Base-by-base conservation (phyloP, 2,797 vertebrate species). In the Vultur gryphus region DNA sequence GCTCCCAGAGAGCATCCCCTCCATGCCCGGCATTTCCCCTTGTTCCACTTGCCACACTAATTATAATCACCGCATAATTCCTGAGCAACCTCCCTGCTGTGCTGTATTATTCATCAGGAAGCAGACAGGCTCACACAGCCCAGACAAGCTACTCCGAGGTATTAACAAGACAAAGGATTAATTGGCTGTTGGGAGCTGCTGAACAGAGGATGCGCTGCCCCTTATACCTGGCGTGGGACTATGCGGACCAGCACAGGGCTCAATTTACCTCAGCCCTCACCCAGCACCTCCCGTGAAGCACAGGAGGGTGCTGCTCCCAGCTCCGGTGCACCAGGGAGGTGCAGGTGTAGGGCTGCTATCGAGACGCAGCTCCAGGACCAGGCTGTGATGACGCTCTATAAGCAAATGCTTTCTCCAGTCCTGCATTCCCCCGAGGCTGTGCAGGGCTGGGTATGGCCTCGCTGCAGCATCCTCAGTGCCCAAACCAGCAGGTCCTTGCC, bases 311-410 rank as follows among this genome's bases (percentile, higher is more conserved):
- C 24, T 31, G 37, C 6, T 61, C 62, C 17, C 7, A 7, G 33
- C 48, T 5, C 16, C 2, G 3, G 2, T 2, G 11, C 13, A 3
- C 6, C 5, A 1, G 16, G 39, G 35, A 13, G 19, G 46, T 16
- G 46, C 2, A 5, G 24, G 28, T 28, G 14, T 6, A 5, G 9
- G 10, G n/a, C 20, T 58, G 43, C 69, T n/a, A 1, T 7, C 0
- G 4, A 31, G 43, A 5, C 0, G 9, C 71, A 25, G 64, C 64
- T 28, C 64, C 33, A 24, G 29, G 80, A 25, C 29, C 3, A 1
- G 2, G 1, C 26, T 11, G 41, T 7, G 44, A n/a, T 43, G 70
- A 48, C 61, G 66, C 23, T 61, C 72, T 28, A 1, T 12, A 13
- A 67, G 59, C 23, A 55, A 35, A 51, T 6, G 44, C 8, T 52